phyloP scores from a whole-genome alignment of 2,888 invertebrate species.

The Nemotelus pantherinus region DNA sequence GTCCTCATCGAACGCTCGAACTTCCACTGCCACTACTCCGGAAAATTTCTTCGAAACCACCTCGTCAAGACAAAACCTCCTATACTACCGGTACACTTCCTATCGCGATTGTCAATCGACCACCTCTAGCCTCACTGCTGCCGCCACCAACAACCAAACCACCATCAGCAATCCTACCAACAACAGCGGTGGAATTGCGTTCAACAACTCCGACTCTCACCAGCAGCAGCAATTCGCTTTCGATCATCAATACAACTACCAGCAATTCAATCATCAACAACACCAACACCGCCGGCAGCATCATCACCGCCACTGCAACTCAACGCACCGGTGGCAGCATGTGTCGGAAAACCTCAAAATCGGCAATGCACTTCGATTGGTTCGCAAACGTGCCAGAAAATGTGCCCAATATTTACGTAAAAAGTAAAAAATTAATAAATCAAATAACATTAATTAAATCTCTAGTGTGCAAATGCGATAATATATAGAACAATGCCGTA shows the following conservation, averaged over 20 bases:
- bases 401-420: constrained; percentile 64
- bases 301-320: constrained; percentile 49
- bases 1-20: constrained; percentile 49
- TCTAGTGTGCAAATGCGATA: no score
- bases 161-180: constrained; percentile 7
- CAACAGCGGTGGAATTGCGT: constrained; percentile 12
- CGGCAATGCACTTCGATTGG: constrained; percentile 60
- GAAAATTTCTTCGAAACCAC: constrained; percentile 52
- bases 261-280: constrained; percentile 51
- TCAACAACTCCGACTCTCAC: not conserved
- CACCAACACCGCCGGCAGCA: constrained; percentile 31
- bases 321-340: constrained; percentile 55
- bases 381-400: constrained; percentile 64
- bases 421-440: constrained; percentile 55
- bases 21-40: constrained; percentile 48
- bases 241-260: constrained; percentile 52
- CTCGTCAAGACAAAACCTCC: constrained; percentile 60
- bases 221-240: not conserved
- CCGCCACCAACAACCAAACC: constrained; percentile 54
- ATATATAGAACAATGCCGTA: not conserved
- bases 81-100: constrained; percentile 52
- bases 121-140: constrained; percentile 50
- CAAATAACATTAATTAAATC: not conserved
- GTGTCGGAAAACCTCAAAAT: constrained; percentile 62
- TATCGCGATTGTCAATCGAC: constrained; percentile 55